phyloP scores from a whole-genome alignment of 1,140 invertebrate genomes.

The Temnothorax curvispinosus region DNA sequence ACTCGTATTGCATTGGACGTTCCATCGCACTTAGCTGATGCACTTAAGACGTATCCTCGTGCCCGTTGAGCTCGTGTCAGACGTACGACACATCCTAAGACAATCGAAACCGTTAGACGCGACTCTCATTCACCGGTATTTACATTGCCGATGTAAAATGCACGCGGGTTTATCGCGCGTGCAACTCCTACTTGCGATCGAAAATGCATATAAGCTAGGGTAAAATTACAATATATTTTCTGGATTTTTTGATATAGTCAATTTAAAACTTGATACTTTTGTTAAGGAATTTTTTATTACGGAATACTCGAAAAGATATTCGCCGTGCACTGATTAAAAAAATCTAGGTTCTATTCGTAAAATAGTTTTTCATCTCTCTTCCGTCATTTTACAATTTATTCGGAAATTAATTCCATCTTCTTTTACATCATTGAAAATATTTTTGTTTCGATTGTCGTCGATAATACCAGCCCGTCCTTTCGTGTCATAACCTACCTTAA shows the following conservation, averaged over 20 bases:
- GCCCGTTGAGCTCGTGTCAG: slow-evolving; percentile 34
- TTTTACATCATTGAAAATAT: not conserved
- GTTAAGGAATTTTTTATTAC: not conserved
- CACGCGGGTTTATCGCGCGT: not conserved
- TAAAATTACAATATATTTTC: no score
- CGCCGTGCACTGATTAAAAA: not conserved
- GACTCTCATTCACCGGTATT: slow-evolving; percentile 52
- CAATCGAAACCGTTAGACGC: slow-evolving; percentile 78
- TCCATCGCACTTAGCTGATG: slow-evolving; percentile 55
- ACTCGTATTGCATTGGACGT: slow-evolving; percentile 21
- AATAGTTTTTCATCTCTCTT: not conserved
- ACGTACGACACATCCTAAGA: slow-evolving; percentile 74
- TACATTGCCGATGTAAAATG: slow-evolving; percentile 30
- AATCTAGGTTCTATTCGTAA: not conserved
- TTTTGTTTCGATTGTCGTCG: not conserved
- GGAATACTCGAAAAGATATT: not conserved
- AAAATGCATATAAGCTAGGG: not conserved
- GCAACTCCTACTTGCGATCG: not conserved
- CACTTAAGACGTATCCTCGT: slow-evolving; percentile 70
- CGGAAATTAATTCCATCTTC: not conserved
- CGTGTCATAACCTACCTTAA: slow-evolving; percentile 35
- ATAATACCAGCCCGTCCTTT: not conserved
- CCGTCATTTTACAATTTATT: not conserved
- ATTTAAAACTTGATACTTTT: not conserved
- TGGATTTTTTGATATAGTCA: not conserved